Evolutionary conservation across 2,888 invertebrate species (phyloP), one percentile per base, ranked within the genome.

Genomic region (Axea sp.): DNA sequence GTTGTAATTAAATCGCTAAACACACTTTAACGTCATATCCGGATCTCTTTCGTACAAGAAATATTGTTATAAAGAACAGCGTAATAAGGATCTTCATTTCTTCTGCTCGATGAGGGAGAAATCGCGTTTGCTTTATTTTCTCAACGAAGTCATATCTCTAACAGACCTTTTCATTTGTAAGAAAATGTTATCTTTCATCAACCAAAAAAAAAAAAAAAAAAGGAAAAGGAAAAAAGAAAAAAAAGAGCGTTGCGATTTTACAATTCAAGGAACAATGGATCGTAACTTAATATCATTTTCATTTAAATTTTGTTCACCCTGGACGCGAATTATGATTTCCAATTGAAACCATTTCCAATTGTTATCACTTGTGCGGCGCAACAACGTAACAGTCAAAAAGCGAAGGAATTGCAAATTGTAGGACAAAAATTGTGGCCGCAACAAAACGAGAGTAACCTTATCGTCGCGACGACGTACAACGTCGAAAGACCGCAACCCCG

Each of bases 401-500:
- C 8, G 7, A 43, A 45, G 9, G 33, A 49, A 33, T 31, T 3
- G 39, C 49, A 31, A 33, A 31, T 51, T 33, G 51, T 17, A 1
- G 43, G 15, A 37, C 37, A 39, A 67, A 55, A 49, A 55, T 2
- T 49, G 39, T 35, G 26, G 0, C 37, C n/a, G 37, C 45, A 24
- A 57, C 39, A 51, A 68, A 68, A 57, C 45, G 68, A 53, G 37
- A 60, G 37, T 60, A 69, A 60, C 22, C 37, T 69, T 60, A 69
- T 69, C 69, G 69, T 62, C 57, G 49, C 62, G 39, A 35, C 57
- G 43, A 47, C 64, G 57, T 64, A 57, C 43, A 57, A 57, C 57
- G 57, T 35, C 45, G 65, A 57, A 65, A 72, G 51, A 72, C 64
- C 60, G 69, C 69, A 69, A 62, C 69, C 69, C 72, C 72, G 59